phyloP scores from a whole-genome alignment of 2,113 vertebrate species.

The Cromileptes altivelis region DNA sequence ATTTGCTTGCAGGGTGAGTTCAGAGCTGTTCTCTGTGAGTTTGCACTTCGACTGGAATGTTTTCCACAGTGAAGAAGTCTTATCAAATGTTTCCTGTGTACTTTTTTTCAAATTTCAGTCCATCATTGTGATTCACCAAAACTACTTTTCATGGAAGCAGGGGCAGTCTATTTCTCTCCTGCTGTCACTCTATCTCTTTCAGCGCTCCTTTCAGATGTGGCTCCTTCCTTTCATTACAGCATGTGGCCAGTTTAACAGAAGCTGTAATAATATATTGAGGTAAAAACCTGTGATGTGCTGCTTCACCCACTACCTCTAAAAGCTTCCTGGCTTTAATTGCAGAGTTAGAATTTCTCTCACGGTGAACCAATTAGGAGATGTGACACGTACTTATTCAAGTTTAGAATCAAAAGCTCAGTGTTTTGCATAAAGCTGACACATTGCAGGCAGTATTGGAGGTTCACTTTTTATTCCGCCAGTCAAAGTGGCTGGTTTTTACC shows the following conservation, averaged over 20 bases:
- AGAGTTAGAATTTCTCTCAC: slow-evolving; percentile 5
- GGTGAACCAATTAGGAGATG: not conserved
- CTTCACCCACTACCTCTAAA: slow-evolving; percentile 1
- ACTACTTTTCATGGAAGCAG: not conserved
- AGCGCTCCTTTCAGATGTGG: not conserved
- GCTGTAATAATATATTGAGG: slow-evolving; percentile 23
- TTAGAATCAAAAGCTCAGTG: not conserved
- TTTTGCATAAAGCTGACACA: not conserved
- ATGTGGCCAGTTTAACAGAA: slow-evolving; percentile 2
- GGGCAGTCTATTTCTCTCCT: slow-evolving; percentile 1
- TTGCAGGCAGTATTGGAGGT: too few relatives aligned
- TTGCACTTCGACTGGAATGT: not conserved
- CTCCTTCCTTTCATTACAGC: slow-evolving; percentile 32
- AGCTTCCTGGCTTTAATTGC: slow-evolving; percentile 2
- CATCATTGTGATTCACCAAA: not conserved
- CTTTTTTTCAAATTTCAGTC: not conserved
- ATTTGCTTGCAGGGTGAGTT: not conserved
- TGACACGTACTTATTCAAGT: not conserved
- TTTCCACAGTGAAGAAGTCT: not conserved
- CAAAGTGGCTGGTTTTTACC: too few relatives aligned
- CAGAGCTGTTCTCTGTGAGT: not conserved
- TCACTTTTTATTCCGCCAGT: too few relatives aligned
- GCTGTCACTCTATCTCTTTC: slow-evolving; percentile 13
- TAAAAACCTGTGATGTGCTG: slow-evolving; percentile 30
- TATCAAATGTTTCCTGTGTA: not conserved